Percentiles rank a stretch among this genome's conserved stretches.
These are phyloP conservation scores for Palythoa heliodiscus DNA, from an alignment of 92 coral and sea anemone species.

Conservation along the genomic window DNA sequence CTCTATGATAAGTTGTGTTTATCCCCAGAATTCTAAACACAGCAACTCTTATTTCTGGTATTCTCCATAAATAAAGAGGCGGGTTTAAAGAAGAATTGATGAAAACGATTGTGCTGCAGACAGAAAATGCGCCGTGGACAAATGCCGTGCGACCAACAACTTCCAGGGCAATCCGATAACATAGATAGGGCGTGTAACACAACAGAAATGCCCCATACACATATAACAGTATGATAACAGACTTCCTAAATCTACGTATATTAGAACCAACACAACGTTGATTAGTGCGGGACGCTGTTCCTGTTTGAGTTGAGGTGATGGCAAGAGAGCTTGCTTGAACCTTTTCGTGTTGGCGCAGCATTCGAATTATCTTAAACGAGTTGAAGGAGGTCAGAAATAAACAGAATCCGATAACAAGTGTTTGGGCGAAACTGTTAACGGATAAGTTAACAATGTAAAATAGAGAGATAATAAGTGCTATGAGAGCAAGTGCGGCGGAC, in stretches of 20 bases:
- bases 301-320: not conserved
- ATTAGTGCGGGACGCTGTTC: not conserved
- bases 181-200: conserved; percentile 31
- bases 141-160: conserved; percentile 21
- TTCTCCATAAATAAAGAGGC: conserved; percentile 33
- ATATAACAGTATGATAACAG: conserved; percentile 32
- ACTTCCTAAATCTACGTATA: conserved; percentile 21
- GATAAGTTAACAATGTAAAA: not conserved
- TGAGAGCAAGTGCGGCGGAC: not conserved
- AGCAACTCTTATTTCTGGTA: conserved; percentile 31
- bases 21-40: conserved; percentile 6
- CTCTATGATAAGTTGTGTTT: not conserved
- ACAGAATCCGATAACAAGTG: conserved; percentile 9
- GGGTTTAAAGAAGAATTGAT: conserved; percentile 40
- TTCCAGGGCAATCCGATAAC: conserved; percentile 12
- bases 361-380: conserved; percentile 19
- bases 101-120: conserved; percentile 37
- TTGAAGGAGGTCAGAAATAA: conserved; percentile 27
- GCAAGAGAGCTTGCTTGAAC: conserved; percentile 4
- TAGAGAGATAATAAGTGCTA: conserved; percentile 1
- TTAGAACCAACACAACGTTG: conserved; percentile 8
- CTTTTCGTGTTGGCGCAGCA: conserved; percentile 1
- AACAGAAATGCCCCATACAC: conserved; percentile 29
- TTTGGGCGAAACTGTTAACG: conserved; percentile 18
- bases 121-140: conserved; percentile 33